Percentiles rank a stretch among this genome's conserved stretches.
Evolutionary conservation across 2,797 vertebrate species (phyloP).

Genomic region (Xenopus petersii): DNA sequence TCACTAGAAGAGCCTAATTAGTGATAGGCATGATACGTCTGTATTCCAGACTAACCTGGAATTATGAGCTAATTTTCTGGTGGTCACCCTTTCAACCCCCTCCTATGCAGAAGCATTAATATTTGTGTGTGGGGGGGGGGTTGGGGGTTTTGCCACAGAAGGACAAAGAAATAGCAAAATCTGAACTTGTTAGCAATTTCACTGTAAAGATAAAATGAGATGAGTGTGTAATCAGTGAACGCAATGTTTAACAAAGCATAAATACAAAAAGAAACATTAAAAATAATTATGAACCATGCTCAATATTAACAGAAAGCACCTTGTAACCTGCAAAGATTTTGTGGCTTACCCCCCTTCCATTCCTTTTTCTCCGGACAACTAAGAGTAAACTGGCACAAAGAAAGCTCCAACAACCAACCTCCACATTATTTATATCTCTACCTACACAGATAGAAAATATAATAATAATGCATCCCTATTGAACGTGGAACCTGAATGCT

Average conservation of each 20-base stretch:
- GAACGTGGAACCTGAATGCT: slow-evolving; percentile 28
- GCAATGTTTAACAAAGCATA: slow-evolving; percentile 35
- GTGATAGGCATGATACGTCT: too few relatives aligned
- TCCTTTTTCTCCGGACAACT: slow-evolving; percentile 10
- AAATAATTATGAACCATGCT: slow-evolving; percentile 37
- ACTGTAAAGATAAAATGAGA: slow-evolving; percentile 30
- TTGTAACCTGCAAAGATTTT: slow-evolving; percentile 34
- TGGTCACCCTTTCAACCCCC: slow-evolving; percentile 1
- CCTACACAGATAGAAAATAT: slow-evolving; percentile 9
- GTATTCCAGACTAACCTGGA: neutral
- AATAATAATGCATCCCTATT: slow-evolving; percentile 24
- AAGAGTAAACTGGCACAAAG: slow-evolving; percentile 9
- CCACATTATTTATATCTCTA: slow-evolving; percentile 10
- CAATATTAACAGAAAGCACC: slow-evolving; percentile 27
- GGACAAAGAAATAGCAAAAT: slow-evolving; percentile 25
- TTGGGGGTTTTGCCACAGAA: slow-evolving; percentile 10
- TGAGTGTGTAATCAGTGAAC: slow-evolving; percentile 29
- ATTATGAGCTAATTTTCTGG: neutral
- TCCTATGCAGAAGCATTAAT: neutral
- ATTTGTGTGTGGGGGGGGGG: neutral
- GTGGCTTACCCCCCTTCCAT: slow-evolving; percentile 14
- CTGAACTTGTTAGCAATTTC: slow-evolving; percentile 36
- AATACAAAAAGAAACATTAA: slow-evolving; percentile 40
- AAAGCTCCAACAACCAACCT: neutral
- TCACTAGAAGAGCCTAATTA: too few relatives aligned